Conservation (phyloP, 2,888 invertebrate species). For the Tupiocoris notatus region DNA sequence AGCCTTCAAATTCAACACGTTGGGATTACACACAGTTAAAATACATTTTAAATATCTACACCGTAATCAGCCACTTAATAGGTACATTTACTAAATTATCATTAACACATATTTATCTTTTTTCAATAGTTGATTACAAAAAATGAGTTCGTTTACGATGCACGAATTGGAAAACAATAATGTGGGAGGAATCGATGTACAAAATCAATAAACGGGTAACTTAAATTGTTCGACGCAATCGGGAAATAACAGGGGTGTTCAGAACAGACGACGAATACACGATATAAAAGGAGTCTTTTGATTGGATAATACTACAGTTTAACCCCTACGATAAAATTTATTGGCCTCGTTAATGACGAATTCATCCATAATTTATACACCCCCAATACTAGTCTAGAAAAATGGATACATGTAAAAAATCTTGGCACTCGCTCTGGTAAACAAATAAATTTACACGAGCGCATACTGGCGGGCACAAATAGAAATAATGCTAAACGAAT, state of each 20-base stretch:
- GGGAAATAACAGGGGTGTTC: not conserved
- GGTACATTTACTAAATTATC: slow-evolving; percentile 22
- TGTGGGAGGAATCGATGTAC: slow-evolving; percentile 16
- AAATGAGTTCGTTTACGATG: not conserved
- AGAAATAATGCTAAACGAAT: too few species aligned
- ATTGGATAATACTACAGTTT: slow-evolving; percentile 38
- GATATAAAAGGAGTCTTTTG: slow-evolving; percentile 39
- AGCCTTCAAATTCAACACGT: slow-evolving; percentile 26
- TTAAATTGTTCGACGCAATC: slow-evolving; percentile 4
- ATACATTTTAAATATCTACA: slow-evolving; percentile 30
- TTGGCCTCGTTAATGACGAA: slow-evolving; percentile 23
- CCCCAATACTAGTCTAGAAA: slow-evolving; percentile 24
- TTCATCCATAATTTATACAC: slow-evolving; percentile 21
- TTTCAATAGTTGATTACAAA: slow-evolving; percentile 29
- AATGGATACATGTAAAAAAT: not conserved
- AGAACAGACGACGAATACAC: slow-evolving; percentile 22
- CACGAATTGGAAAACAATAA: not conserved
- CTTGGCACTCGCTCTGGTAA: not conserved
- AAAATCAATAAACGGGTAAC: slow-evolving; percentile 30
- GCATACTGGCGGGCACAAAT: not conserved
- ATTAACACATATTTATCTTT: slow-evolving; percentile 12
- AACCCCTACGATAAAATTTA: slow-evolving; percentile 26
- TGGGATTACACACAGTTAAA: slow-evolving; percentile 29
- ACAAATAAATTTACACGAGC: not conserved
- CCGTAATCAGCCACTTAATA: slow-evolving; percentile 27